Conservation (phyloP, 2,888 invertebrate genomes). For the Sabatieria punctata region DNA sequence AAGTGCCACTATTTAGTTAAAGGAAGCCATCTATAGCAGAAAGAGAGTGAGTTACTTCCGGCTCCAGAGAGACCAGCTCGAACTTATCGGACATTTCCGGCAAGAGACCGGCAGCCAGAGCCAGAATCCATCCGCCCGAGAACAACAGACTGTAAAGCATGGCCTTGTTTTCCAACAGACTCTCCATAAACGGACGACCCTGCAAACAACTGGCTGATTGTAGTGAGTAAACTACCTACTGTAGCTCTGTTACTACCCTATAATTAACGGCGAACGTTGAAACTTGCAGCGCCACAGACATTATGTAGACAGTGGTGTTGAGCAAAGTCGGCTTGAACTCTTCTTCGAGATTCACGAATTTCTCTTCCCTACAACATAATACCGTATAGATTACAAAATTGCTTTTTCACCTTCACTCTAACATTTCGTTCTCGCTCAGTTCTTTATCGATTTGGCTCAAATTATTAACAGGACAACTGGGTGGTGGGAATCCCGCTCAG, state of each 20-base stretch:
- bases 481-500: too few relatives aligned
- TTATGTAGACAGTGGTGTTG: constrained; percentile 94
- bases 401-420: too few relatives aligned
- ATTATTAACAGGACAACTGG: too few relatives aligned
- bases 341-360: constrained; percentile 22
- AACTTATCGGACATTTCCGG: constrained; percentile 73
- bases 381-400: neutral
- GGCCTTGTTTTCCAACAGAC: constrained; percentile 72
- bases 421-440: too few relatives aligned
- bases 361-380: constrained; percentile 15
- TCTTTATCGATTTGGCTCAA: too few relatives aligned
- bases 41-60: constrained; percentile 51
- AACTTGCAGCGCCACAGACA: constrained; percentile 88
- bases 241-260: constrained; percentile 47
- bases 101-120: constrained; percentile 50
- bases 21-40: neutral
- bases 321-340: constrained; percentile 74
- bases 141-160: constrained; percentile 71
- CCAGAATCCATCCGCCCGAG: constrained; percentile 62
- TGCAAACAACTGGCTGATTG: constrained; percentile 34
- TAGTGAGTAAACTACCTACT: neutral
- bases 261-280: constrained; percentile 98
- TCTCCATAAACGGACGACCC: constrained; percentile 99
- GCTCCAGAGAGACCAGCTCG: constrained; percentile 83
- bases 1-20: neutral